Percentiles rank a stretch among this genome's conserved stretches.
Conservation (phyloP, 2,113 vertebrate species). For the Myodes glareolus region DNA sequence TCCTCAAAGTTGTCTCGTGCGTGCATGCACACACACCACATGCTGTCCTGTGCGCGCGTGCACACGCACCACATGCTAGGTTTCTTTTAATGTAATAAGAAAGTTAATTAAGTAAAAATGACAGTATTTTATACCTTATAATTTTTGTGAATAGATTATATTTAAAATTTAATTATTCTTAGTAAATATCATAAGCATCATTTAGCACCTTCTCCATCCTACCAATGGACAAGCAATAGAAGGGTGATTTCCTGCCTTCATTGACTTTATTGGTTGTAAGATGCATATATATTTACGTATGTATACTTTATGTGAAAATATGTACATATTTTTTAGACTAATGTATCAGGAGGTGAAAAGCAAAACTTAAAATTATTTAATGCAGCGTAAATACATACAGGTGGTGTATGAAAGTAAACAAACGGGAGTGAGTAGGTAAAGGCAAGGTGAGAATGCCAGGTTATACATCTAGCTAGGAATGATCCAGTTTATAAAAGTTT, state of each 20-base stretch:
- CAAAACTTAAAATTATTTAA: constrained; percentile 44
- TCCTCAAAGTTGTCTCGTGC: background rate
- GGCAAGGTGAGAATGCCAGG: background rate
- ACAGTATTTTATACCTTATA: background rate
- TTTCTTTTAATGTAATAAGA: background rate
- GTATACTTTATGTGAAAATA: background rate
- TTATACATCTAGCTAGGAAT: background rate
- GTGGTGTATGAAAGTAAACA: constrained; percentile 15
- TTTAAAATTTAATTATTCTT: constrained; percentile 41
- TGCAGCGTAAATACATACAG: background rate
- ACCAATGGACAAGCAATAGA: background rate
- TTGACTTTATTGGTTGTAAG: background rate
- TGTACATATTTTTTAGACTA: background rate
- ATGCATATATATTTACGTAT: background rate
- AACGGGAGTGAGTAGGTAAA: background rate
- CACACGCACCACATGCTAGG: background rate
- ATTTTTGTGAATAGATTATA: constrained; percentile 24
- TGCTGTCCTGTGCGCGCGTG: too few species aligned
- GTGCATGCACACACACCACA: background rate
- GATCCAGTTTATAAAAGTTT: background rate
- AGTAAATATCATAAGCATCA: constrained; percentile 33
- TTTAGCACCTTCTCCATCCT: constrained; percentile 1
- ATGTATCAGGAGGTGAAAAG: constrained; percentile 3
- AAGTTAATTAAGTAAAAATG: background rate
- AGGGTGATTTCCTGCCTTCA: background rate